A percentile compares a stretch with the other conserved stretches of the same genome.
Conservation (phyloP, 2,888 invertebrate species). For the Chouioia cunea region DNA sequence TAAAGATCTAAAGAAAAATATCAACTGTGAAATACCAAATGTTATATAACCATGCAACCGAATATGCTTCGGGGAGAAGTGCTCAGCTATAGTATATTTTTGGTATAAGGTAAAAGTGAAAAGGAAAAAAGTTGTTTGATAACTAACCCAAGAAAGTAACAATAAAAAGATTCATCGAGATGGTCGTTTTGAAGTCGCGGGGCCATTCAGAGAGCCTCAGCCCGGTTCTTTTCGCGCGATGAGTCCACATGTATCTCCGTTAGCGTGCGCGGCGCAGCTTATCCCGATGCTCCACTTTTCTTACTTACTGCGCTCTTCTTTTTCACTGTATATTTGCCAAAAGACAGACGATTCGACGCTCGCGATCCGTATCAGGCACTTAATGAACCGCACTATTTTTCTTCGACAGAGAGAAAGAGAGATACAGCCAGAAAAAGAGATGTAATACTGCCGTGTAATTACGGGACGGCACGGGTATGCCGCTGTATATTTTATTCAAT, state of each 20-base stretch:
- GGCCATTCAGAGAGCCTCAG: background rate
- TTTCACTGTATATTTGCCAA: too few relatives aligned
- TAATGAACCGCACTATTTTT: conserved; percentile 61
- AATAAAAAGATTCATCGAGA: too few relatives aligned
- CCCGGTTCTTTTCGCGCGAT: conserved; percentile 27
- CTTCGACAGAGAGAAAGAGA: conserved; percentile 43
- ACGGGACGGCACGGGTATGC: conserved; percentile 46
- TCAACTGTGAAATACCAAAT: too few relatives aligned
- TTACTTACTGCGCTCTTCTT: conserved; percentile 27
- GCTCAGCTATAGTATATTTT: too few relatives aligned
- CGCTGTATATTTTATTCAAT: conserved; percentile 55
- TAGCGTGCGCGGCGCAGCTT: conserved; percentile 18
- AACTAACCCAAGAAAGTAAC: too few relatives aligned
- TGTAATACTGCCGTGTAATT: conserved; percentile 53
- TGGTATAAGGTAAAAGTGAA: too few relatives aligned
- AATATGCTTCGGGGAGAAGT: too few relatives aligned
- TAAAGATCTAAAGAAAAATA: too few relatives aligned
- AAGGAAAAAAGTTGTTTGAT: too few relatives aligned
- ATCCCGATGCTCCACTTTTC: conserved; percentile 41
- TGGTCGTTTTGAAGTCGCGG: too few relatives aligned
- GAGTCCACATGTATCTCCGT: conserved; percentile 24
- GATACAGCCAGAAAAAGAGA: too few relatives aligned
- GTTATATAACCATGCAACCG: too few relatives aligned
- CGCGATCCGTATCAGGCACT: conserved; percentile 46
- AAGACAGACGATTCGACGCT: conserved; percentile 2